Evolutionary conservation across 2,797 vertebrate genomes (phyloP), one percentile per base, ranked within the genome.

Genomic region (Clarias platycephalus): DNA sequence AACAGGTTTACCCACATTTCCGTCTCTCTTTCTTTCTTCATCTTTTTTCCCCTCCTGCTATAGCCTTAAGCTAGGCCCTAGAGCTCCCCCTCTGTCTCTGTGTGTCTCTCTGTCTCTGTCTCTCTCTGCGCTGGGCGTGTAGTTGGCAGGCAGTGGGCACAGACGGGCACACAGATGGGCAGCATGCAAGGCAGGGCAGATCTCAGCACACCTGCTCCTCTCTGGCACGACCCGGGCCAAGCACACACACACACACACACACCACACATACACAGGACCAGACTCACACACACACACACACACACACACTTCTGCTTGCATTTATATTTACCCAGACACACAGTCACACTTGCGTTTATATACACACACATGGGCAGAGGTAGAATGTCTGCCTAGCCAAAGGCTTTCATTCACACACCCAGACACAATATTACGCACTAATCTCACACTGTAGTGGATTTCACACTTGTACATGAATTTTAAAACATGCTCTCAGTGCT

Each of bases 91-190:
- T 64, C 83, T 44, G n/a, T 78, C 60, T 83, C 58, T 64, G 64
- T 85, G 18, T 60, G 62, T 83, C 81, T 81, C 77, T 83, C 71
- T 58, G 53, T 84, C 80, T 84, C 76, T 5, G 31, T 63, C 62
- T 83, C 67, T 80, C 87, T 87, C 53, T 83, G 71, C 60, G 44
- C 82, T 83, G 89, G 86, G 88, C 77, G 87, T 88, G 83, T 87
- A 75, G 89, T 93, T 95, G 95, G 95, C 94, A 95, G 91, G 37
- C 92, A 86, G 88, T 87, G 92, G 94, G 94, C 94, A 95, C 95
- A 95, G 95, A 95, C 94, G 94, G 94, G 91, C 92, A 92, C 94
- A 93, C 95, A 95, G 95, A 95, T 95, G 95, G 95, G 94, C 93
- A 93, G 91, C 92, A 94, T 94, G 93, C 94, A 93, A 93, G 55